A percentile compares a stretch with the other conserved stretches of the same genome.
Evolutionary conservation across 2,888 invertebrate species (phyloP).

Genomic region (Dasysyrphus albostriatus): DNA sequence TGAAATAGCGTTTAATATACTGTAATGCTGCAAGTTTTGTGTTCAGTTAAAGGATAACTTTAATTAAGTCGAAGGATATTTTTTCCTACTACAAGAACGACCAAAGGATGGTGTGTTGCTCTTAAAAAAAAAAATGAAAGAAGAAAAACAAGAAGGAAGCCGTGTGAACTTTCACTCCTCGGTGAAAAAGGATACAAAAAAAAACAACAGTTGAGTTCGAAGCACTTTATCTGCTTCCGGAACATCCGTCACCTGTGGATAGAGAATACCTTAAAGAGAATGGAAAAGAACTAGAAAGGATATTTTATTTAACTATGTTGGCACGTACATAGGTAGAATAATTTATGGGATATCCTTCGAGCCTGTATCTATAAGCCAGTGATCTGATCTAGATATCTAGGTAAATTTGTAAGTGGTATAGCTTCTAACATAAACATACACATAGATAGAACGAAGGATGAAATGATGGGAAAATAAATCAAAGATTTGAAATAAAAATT

Average conservation of each 20-base stretch:
- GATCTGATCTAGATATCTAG: constrained; percentile 2
- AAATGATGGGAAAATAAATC: constrained; percentile 9
- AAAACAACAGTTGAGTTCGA: constrained; percentile 25
- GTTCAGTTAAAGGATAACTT: constrained; percentile 29
- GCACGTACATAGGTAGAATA: constrained; percentile 21
- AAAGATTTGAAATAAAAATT: constrained; percentile 4
- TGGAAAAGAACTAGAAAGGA: constrained; percentile 1
- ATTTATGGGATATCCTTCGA: constrained; percentile 18
- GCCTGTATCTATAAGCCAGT: neutral
- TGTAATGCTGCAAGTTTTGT: neutral
- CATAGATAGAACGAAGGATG: too few species aligned
- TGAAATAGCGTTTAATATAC: neutral
- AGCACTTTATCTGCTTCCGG: constrained; percentile 50
- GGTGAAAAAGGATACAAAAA: neutral
- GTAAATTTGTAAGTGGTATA: constrained; percentile 16
- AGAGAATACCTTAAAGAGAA: neutral
- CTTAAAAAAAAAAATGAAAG: constrained; percentile 15
- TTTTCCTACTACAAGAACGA: neutral
- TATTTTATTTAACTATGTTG: constrained; percentile 31
- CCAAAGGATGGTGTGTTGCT: neutral
- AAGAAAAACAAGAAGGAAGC: constrained; percentile 1
- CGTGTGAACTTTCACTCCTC: constrained; percentile 23
- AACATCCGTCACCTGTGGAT: constrained; percentile 44
- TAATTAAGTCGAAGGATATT: constrained; percentile 25
- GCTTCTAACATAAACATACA: too few species aligned